phyloP scores from a whole-genome alignment of 2,888 invertebrate species.

The Tachina grossa region DNA sequence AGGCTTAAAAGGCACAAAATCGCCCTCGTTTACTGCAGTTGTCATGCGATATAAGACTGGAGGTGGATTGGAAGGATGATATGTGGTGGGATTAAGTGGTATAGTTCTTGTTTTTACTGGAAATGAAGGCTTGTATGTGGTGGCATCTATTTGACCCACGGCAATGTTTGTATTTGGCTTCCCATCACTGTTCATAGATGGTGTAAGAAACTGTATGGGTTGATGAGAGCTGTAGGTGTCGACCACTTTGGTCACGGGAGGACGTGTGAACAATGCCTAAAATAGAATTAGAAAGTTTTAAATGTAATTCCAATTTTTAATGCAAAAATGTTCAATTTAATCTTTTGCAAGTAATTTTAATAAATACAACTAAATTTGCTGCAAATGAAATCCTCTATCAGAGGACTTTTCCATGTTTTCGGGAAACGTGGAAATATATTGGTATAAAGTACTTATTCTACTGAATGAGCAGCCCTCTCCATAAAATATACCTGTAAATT shows the following conservation, averaged over 20 bases:
- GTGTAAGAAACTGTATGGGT: conserved; percentile 78
- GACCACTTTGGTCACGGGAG: conserved; percentile 81
- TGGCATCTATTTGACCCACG: conserved; percentile 80
- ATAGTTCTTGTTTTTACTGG: conserved; percentile 74
- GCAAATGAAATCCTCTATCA: too few species aligned
- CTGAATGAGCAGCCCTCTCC: too few species aligned
- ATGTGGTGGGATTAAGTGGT: conserved; percentile 77
- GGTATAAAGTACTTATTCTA: too few species aligned
- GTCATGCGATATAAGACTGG: conserved; percentile 75
- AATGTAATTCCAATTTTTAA: background rate
- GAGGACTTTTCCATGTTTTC: too few species aligned
- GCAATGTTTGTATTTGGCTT: conserved; percentile 76
- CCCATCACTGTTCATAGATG: conserved; percentile 76
- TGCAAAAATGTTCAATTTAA: background rate
- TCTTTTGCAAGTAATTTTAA: too few species aligned
- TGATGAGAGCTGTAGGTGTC: conserved; percentile 79
- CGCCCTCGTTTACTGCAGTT: conserved; percentile 65
- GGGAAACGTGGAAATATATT: too few species aligned
- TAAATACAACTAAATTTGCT: background rate
- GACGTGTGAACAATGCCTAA: conserved; percentile 81
- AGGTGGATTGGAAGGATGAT: conserved; percentile 76
- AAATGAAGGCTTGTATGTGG: conserved; percentile 83
- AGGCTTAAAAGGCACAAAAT: conserved; percentile 58
- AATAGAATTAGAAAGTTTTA: background rate
- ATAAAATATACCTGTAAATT: conserved; percentile 77